These are phyloP conservation scores for Ooceraea biroi DNA, from an alignment of 1,140 invertebrate genomes.

Conservation along the genomic window DNA sequence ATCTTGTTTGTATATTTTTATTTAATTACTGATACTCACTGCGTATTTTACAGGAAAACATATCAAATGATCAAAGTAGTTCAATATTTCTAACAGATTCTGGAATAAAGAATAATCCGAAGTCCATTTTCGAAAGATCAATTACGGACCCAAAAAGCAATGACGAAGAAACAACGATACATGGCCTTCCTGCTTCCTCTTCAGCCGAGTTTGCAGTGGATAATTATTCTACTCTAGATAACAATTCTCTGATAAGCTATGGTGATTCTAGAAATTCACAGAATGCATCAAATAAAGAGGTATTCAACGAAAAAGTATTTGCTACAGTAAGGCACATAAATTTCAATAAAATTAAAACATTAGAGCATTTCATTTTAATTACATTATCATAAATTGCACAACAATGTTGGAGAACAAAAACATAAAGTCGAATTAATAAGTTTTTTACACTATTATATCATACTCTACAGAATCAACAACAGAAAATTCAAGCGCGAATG, in stretches of 20 bases:
- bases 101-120: neutral
- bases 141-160: neutral
- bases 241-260: slow-evolving; percentile 18
- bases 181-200: neutral
- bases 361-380: neutral
- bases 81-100: neutral
- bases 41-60: slow-evolving; percentile 21
- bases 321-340: neutral
- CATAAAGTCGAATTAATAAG: neutral
- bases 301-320: neutral
- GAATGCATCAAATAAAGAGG: neutral
- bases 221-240: slow-evolving; percentile 1
- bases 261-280: slow-evolving; percentile 12
- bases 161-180: neutral
- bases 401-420: neutral
- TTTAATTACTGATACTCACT: neutral
- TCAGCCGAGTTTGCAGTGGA: neutral
- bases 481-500: slow-evolving; percentile 35
- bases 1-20: neutral
- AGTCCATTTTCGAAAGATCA: slow-evolving; percentile 25
- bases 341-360: neutral
- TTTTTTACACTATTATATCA: neutral
- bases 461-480: slow-evolving; percentile 2
- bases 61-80: neutral
- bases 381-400: neutral